These are phyloP conservation scores for Corythoichthys haematopterus DNA, from an alignment of 2,113 vertebrate genomes.

Conservation along the genomic window DNA sequence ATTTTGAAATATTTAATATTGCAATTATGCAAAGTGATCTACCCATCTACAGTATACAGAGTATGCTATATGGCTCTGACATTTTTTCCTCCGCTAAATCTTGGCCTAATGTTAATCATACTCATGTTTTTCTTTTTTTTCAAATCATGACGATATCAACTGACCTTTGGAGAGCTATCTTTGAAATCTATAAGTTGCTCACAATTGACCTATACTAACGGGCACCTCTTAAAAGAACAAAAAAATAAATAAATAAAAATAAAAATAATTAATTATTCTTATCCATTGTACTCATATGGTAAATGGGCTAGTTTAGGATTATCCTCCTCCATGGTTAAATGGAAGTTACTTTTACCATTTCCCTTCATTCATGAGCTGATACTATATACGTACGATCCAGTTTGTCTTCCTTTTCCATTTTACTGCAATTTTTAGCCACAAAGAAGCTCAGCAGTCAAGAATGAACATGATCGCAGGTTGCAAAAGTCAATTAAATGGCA, in stretches of 20 bases:
- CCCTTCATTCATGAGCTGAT: too few relatives aligned
- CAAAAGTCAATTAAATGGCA: slow-evolving; percentile 46
- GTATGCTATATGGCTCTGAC: too few relatives aligned
- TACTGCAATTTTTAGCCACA: background rate
- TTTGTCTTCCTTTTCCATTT: background rate
- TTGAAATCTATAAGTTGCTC: too few relatives aligned
- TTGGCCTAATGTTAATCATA: too few relatives aligned
- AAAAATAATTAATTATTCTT: background rate
- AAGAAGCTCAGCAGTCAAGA: slow-evolving; percentile 18
- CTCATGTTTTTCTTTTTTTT: too few relatives aligned
- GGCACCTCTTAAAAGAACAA: background rate
- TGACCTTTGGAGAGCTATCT: too few relatives aligned
- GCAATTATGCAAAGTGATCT: too few relatives aligned
- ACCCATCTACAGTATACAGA: too few relatives aligned
- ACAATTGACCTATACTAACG: too few relatives aligned
- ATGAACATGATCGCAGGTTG: slow-evolving; percentile 32
- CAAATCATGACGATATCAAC: too few relatives aligned
- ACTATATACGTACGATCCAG: background rate
- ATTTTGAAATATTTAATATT: background rate
- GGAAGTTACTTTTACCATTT: background rate
- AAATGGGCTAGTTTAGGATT: background rate
- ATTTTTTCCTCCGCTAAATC: too few relatives aligned
- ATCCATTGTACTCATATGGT: background rate
- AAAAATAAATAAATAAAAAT: background rate
- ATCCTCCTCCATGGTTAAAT: background rate